Evolutionary conservation across 2,113 vertebrate genomes (phyloP).

Genomic region (Limnothrissa miodon): DNA sequence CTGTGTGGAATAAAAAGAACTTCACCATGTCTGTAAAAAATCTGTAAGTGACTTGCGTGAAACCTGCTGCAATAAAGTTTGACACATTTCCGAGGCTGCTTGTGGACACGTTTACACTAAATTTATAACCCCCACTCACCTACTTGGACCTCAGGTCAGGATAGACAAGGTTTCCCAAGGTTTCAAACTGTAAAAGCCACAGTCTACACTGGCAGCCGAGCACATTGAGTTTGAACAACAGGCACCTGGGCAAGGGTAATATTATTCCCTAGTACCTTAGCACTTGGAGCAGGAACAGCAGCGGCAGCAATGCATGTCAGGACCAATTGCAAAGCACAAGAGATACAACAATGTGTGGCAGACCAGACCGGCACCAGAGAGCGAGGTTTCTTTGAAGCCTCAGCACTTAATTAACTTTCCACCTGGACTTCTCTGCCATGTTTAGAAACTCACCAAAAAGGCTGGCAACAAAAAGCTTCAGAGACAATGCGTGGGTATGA

Average conservation of each 20-base stretch:
- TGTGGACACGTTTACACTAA: background rate
- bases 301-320: background rate
- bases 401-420: conserved; percentile 14
- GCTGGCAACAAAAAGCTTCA: background rate
- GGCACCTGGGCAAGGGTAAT: background rate
- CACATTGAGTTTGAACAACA: background rate
- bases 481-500: background rate
- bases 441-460: background rate
- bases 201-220: background rate
- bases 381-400: background rate
- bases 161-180: no score
- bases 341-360: background rate
- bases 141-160: background rate
- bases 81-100: background rate
- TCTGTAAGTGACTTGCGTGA: background rate
- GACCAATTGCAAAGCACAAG: background rate
- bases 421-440: background rate
- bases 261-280: background rate
- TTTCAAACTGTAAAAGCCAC: background rate
- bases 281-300: background rate
- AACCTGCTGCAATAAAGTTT: background rate
- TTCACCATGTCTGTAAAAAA: background rate
- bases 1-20: background rate
- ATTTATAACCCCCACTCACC: background rate
- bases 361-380: background rate